phyloP scores from a whole-genome alignment of 2,113 vertebrate species.

The Hipposideros armiger region DNA sequence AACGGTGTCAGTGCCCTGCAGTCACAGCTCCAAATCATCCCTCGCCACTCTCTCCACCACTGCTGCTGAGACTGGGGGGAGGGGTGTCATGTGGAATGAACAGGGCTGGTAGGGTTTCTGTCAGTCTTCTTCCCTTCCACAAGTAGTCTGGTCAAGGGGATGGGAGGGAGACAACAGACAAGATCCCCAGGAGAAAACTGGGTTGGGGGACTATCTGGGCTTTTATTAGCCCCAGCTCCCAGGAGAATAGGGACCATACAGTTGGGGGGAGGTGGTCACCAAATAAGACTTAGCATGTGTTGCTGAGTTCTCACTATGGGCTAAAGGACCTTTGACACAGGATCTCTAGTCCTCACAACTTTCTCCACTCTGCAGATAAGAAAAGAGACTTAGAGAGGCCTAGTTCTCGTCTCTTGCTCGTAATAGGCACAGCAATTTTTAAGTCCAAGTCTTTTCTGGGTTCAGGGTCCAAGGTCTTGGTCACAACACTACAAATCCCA shows the following conservation, averaged over 20 bases:
- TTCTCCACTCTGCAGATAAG: neutral
- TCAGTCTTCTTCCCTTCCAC: neutral
- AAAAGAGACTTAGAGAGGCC: neutral
- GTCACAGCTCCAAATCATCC: slow-evolving; percentile 44
- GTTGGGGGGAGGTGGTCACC: neutral
- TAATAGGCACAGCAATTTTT: neutral
- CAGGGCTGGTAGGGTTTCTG: neutral
- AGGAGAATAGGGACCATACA: neutral
- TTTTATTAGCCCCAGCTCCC: slow-evolving; percentile 51
- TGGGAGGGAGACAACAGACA: neutral
- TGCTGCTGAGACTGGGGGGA: neutral
- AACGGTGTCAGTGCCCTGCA: slow-evolving; percentile 61
- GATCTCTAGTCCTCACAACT: neutral
- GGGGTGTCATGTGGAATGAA: neutral
- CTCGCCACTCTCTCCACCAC: neutral
- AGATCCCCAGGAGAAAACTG: neutral
- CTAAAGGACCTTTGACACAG: neutral
- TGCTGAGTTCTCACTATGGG: neutral
- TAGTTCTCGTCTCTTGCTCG: neutral
- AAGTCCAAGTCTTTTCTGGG: neutral
- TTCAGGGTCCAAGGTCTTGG: slow-evolving; percentile 12
- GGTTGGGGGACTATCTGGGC: neutral
- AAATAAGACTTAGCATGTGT: neutral
- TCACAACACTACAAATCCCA: neutral
- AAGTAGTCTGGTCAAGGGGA: neutral